Conservation (phyloP, 2,888 invertebrate genomes). For the Chromoteleia sp. region DNA sequence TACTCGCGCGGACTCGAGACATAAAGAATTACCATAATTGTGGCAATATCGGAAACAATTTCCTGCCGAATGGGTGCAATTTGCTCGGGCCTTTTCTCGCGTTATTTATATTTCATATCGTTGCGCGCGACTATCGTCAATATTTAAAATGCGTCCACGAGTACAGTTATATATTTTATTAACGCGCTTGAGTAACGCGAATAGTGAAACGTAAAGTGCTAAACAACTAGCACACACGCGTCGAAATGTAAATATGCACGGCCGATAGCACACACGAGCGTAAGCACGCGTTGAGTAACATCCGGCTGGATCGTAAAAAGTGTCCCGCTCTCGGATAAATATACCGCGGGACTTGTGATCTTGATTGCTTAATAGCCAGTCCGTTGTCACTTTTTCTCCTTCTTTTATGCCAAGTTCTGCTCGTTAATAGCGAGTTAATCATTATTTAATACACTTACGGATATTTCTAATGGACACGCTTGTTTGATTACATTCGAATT, state of each 20-base stretch:
- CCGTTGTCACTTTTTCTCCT: neutral
- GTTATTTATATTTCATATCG: constrained; percentile 36
- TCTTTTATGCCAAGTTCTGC: neutral
- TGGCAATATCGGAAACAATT: constrained; percentile 26
- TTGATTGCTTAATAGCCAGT: constrained; percentile 28
- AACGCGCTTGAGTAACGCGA: neutral
- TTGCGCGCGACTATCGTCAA: neutral
- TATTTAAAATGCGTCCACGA: constrained; percentile 12
- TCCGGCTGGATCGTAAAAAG: constrained; percentile 50
- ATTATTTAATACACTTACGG: neutral
- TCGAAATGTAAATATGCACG: constrained; percentile 46
- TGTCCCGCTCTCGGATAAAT: constrained; percentile 38
- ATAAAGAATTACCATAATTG: constrained; percentile 22
- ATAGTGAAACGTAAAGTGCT: constrained; percentile 29
- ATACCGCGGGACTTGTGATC: constrained; percentile 18
- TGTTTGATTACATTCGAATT: too few species aligned
- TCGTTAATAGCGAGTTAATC: neutral
- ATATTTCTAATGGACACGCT: too few species aligned
- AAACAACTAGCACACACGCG: constrained; percentile 32
- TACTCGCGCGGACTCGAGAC: neutral
- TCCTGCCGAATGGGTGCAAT: constrained; percentile 15
- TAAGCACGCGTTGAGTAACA: constrained; percentile 47
- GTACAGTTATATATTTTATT: constrained; percentile 28
- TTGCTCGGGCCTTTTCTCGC: constrained; percentile 16
- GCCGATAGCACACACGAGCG: constrained; percentile 12